Base-by-base conservation (phyloP, 2,888 invertebrate genomes). In the Ypsolopha scabrella region DNA sequence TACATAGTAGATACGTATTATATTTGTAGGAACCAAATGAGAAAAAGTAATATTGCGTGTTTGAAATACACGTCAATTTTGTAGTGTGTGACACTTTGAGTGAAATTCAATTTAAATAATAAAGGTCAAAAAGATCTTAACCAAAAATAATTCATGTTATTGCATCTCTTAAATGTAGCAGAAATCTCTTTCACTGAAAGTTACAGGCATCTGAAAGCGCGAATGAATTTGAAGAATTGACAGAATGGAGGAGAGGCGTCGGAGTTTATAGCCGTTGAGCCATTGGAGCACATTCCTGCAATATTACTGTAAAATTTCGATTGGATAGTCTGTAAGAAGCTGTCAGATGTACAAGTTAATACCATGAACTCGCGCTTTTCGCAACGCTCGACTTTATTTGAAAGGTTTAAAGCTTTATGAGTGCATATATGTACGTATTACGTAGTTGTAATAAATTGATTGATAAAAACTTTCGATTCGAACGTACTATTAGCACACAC, bases 111-210 rank as follows among this genome's bases (percentile, higher is more conserved):
- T 24, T 24, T 24, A 2, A 24, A 24, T 24, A 8, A 24, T 43
- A 43, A 43, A 2, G 43, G 24, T 13, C 6, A 43, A 14, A 43
- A 14, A 1, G 24, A n/a, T n/a, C n/a, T n/a, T n/a, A n/a, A n/a
- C n/a, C n/a, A 13, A 43, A 13, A 9, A 13, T 14, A 14, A 7
- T 7, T 43, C 14, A 14, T 24, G 8, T 11, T 7, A 14, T 10
- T 43, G 6, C 8, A 6, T 14, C 13, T 13, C 9, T 13, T 43
- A 63, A 64, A 63, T 63, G 60, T 63, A 62, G 57, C 62, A 60
- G 67, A 64, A 61, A 57, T 58, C 60, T 58, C 52, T 58, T 52
- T 52, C 52, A 56, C 48, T 36, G 48, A 34, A 36, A 13, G 47
- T 46, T 52, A 51, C 50, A 38, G 43, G 48, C 38, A 24, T 48